Conservation (phyloP, 2,888 invertebrate genomes). For the Zele albiditarsus region DNA sequence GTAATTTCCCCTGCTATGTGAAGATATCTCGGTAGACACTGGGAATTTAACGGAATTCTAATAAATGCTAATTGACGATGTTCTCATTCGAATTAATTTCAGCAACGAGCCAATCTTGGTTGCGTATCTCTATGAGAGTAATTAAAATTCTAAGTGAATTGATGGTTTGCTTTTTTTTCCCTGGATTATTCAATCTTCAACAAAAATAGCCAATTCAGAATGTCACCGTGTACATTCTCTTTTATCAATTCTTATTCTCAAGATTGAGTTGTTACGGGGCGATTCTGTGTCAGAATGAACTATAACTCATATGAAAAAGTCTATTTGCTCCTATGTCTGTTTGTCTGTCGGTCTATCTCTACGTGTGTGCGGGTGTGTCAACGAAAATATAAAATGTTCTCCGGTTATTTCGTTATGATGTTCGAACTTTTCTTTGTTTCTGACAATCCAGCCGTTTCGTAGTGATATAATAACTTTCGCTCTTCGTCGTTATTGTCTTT, state of each 20-base stretch:
- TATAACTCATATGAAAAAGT: background rate
- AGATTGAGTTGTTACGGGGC: background rate
- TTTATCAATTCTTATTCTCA: background rate
- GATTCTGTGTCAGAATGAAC: background rate
- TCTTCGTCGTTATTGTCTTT: slow-evolving; percentile 32
- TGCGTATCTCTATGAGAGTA: background rate
- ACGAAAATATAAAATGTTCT: slow-evolving; percentile 10
- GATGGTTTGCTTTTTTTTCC: background rate
- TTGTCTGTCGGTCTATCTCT: background rate
- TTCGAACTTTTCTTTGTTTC: slow-evolving; percentile 10
- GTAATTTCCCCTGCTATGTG: background rate
- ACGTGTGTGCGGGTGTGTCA: background rate
- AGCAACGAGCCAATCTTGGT: background rate
- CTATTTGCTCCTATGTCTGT: background rate
- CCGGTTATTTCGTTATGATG: background rate
- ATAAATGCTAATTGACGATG: slow-evolving; percentile 17
- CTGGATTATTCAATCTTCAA: too few species aligned
- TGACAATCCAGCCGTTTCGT: slow-evolving; percentile 35
- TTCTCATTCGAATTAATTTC: slow-evolving; percentile 2
- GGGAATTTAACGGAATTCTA: slow-evolving; percentile 5
- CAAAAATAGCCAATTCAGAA: background rate
- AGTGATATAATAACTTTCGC: slow-evolving; percentile 54
- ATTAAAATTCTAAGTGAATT: background rate
- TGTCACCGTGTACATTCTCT: background rate
- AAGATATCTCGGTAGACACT: background rate